phyloP scores from a whole-genome alignment of 2,888 invertebrate species.

The Yponomeuta sedellus region DNA sequence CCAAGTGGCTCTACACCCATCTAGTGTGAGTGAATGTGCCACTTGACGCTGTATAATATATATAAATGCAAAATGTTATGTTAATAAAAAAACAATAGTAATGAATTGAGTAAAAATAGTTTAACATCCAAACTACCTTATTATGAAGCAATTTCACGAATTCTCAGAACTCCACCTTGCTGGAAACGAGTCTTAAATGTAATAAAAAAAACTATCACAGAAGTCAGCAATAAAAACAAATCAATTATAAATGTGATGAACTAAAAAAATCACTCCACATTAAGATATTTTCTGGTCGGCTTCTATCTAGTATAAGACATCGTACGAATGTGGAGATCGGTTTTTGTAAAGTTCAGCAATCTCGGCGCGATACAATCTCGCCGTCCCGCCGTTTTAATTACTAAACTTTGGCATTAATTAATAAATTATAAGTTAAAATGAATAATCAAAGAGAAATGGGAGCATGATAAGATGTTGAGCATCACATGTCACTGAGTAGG shows the following conservation, averaged over 20 bases:
- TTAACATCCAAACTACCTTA: not conserved
- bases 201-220: not conserved
- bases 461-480: not conserved
- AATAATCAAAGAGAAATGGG: not conserved
- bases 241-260: not conserved
- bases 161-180: not conserved
- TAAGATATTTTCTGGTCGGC: not conserved
- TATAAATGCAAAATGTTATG: too few relatives aligned
- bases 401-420: not conserved
- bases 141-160: not conserved
- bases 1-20: too few relatives aligned
- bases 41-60: too few relatives aligned
- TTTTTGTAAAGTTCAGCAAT: not conserved
- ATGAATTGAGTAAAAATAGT: too few relatives aligned
- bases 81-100: too few relatives aligned
- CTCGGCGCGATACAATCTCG: not conserved
- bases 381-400: not conserved
- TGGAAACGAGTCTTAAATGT: not conserved
- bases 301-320: not conserved
- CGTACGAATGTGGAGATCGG: not conserved
- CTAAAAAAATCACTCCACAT: not conserved
- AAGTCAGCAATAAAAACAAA: not conserved
- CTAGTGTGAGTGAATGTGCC: too few relatives aligned
- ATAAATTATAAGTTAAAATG: not conserved
- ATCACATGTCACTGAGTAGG: not conserved